Conservation (phyloP, 2,888 invertebrate genomes). For the Tenthredo notha region DNA sequence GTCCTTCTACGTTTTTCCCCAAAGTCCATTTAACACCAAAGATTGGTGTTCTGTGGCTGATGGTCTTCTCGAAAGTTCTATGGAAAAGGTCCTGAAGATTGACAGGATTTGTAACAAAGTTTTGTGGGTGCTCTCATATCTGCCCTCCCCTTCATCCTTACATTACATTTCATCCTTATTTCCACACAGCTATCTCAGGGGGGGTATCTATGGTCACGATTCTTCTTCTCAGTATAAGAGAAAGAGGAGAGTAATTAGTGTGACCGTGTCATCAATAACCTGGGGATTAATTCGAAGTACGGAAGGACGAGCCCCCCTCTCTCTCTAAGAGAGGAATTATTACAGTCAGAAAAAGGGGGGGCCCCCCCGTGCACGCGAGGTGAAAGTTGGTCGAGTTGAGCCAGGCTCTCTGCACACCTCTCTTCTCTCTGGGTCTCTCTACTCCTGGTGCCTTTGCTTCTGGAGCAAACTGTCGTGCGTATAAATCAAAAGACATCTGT, state of each 20-base stretch:
- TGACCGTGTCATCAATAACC: constrained; percentile 32
- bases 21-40: neutral
- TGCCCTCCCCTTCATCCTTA: neutral
- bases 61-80: neutral
- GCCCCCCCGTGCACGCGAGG: neutral
- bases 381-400: neutral
- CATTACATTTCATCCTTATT: too few species aligned
- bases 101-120: neutral
- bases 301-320: neutral
- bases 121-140: neutral
- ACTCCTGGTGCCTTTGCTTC: neutral
- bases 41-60: neutral
- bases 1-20: neutral
- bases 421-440: neutral
- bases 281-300: constrained; percentile 27
- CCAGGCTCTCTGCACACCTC: neutral
- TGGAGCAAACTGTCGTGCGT: constrained; percentile 71
- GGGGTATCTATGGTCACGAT: neutral
- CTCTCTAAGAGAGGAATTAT: constrained; percentile 23
- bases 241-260: constrained; percentile 25
- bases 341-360: constrained; percentile 22
- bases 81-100: neutral
- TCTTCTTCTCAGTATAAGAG: neutral
- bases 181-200: neutral
- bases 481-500: constrained; percentile 75